phyloP scores from a whole-genome alignment of 2,888 invertebrate species.

The Stenotaenia linearis region DNA sequence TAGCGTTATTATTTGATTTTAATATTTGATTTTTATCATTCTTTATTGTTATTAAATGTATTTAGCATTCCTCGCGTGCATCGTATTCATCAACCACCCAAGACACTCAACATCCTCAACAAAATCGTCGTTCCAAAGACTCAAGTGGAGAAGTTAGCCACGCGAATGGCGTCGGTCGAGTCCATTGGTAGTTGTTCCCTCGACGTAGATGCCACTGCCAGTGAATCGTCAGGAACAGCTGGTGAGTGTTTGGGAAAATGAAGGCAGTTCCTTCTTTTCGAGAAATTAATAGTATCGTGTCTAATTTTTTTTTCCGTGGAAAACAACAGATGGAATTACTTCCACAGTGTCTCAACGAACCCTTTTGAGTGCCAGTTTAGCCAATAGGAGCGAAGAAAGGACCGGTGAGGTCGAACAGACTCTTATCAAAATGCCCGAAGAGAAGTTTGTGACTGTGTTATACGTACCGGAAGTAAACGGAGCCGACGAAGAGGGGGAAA shows the following conservation, averaged over 20 bases:
- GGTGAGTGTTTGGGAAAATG: background rate
- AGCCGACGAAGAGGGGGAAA: background rate
- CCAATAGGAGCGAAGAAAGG: background rate
- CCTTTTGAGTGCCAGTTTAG: conserved; percentile 33
- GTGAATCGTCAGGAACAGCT: conserved; percentile 37
- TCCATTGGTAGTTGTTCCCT: conserved; percentile 81
- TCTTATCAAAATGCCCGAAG: background rate
- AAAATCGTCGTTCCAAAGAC: conserved; percentile 38
- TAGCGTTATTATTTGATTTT: background rate
- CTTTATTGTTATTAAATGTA: background rate
- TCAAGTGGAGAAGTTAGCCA: conserved; percentile 37
- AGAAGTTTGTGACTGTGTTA: background rate
- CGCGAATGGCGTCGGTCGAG: conserved; percentile 58
- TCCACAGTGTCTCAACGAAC: conserved; percentile 36
- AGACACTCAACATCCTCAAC: conserved; percentile 37
- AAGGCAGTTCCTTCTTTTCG: background rate
- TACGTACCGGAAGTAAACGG: conserved; percentile 4
- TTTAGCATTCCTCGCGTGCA: conserved; percentile 27
- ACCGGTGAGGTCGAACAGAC: background rate
- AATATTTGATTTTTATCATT: background rate
- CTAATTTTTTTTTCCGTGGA: background rate
- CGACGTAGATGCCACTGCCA: conserved; percentile 63
- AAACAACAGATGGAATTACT: conserved; percentile 32
- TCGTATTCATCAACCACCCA: conserved; percentile 37
- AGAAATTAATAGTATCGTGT: background rate